Evolutionary conservation across 2,888 invertebrate species (phyloP).

Genomic region (Amiota communis): DNA sequence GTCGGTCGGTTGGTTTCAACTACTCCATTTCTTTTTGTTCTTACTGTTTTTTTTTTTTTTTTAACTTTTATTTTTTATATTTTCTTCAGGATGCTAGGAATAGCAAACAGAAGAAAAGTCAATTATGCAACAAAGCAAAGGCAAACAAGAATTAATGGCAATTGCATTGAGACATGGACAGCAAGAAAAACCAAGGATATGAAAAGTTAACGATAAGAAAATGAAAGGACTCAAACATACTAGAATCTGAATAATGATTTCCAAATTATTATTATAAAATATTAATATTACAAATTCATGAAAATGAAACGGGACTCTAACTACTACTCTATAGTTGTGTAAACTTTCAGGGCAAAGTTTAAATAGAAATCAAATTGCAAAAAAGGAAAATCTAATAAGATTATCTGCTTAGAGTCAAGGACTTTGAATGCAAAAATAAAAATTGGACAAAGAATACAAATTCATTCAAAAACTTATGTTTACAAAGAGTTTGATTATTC

Average conservation of each 20-base stretch:
- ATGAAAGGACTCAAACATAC: too few relatives aligned
- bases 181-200: not conserved
- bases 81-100: slow-evolving; percentile 22
- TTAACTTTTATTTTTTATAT: not conserved
- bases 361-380: slow-evolving; percentile 64
- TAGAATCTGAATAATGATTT: not conserved
- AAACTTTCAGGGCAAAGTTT: slow-evolving; percentile 19
- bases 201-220: not conserved
- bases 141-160: slow-evolving; percentile 32
- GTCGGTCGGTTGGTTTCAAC: too few relatives aligned
- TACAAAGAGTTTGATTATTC: too few relatives aligned
- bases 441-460: not conserved
- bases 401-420: slow-evolving; percentile 54
- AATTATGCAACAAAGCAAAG: slow-evolving; percentile 58
- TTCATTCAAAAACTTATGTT: too few relatives aligned
- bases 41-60: not conserved
- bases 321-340: slow-evolving; percentile 12
- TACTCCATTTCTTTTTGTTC: too few relatives aligned
- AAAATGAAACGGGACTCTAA: not conserved
- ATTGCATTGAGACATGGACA: not conserved
- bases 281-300: slow-evolving; percentile 2
- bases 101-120: slow-evolving; percentile 62
- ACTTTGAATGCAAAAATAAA: not conserved
- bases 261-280: slow-evolving; percentile 23
- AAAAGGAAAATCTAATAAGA: slow-evolving; percentile 62